Conservation (phyloP, 1,140 invertebrate genomes). For the Protaetia brevitarsis region DNA sequence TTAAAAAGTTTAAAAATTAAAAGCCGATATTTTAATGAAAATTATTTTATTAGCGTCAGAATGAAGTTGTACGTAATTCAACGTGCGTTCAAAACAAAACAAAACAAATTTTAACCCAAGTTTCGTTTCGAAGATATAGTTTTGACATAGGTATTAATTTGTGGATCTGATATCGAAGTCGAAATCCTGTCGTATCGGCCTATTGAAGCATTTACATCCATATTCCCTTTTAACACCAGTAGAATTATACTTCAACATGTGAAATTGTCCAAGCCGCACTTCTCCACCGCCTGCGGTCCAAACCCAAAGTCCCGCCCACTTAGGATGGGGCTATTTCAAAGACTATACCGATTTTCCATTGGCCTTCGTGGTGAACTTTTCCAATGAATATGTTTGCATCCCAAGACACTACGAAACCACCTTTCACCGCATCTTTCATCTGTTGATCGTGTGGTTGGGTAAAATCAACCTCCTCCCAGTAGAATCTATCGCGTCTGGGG, state of each 20-base stretch:
- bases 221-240: not conserved
- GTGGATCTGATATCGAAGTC: no score
- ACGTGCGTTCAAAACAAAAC: no score
- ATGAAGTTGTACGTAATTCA: no score
- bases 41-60: no score
- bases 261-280: not conserved
- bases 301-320: not conserved
- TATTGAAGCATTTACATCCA: no score
- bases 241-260: not conserved
- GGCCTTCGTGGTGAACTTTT: not conserved
- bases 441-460: not conserved
- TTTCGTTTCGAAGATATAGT: no score
- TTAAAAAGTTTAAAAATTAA: no score
- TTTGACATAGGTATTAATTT: no score
- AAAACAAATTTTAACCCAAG: no score
- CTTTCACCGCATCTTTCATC: not conserved
- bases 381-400: not conserved
- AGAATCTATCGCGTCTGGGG: not conserved
- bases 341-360: constrained; percentile 1
- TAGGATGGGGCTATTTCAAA: not conserved
- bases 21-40: no score
- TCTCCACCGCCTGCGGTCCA: not conserved
- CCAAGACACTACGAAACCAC: not conserved
- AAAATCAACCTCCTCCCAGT: not conserved
- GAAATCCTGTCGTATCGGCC: no score